Conservation (phyloP, 2,888 invertebrate species). For the Desoria tigrina region DNA sequence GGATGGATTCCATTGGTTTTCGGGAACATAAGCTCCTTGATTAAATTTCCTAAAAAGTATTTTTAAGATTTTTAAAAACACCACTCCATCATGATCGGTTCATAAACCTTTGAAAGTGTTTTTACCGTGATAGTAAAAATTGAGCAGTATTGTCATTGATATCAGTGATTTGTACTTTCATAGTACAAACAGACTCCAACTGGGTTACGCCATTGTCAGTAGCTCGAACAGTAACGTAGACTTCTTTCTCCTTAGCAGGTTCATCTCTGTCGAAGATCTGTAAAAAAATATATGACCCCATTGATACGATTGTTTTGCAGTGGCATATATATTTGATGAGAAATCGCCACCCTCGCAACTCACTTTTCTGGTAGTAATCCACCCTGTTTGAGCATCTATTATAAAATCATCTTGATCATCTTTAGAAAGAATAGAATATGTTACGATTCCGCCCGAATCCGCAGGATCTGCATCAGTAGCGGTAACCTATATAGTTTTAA, state of each 20-base stretch:
- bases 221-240: conserved; percentile 83
- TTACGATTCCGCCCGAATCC: conserved; percentile 74
- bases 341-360: no score
- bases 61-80: no score
- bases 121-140: conserved; percentile 15
- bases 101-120: no score
- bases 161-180: conserved; percentile 76
- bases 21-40: conserved; percentile 12
- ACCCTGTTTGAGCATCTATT: conserved; percentile 75
- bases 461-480: conserved; percentile 74
- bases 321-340: background rate
- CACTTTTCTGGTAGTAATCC: conserved; percentile 71
- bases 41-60: conserved; percentile 14
- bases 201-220: conserved; percentile 89
- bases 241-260: conserved; percentile 76
- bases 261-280: conserved; percentile 86
- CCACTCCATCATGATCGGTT: no score
- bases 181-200: conserved; percentile 88
- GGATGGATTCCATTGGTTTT: conserved; percentile 61
- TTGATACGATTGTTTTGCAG: background rate
- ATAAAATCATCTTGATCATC: conserved; percentile 70
- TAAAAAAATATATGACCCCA: no score
- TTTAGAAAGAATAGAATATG: conserved; percentile 77
- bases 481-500: conserved; percentile 64
- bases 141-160: conserved; percentile 77